phyloP scores from a whole-genome alignment of 2,888 invertebrate genomes.

The Epinotia bilunana region DNA sequence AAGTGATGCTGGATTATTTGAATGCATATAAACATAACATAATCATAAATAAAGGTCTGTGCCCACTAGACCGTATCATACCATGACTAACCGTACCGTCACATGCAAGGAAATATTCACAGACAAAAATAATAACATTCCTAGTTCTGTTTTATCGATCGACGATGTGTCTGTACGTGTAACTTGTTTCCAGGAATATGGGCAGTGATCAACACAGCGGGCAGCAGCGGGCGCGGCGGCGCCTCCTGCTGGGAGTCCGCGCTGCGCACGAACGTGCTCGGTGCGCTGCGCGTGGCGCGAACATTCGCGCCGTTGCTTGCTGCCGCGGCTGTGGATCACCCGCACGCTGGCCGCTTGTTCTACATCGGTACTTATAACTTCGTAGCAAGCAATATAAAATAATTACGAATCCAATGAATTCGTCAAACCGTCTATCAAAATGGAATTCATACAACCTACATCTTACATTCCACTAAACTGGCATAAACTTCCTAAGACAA shows the following conservation, averaged over 20 bases:
- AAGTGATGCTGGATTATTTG: neutral
- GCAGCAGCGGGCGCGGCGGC: slow-evolving; percentile 90
- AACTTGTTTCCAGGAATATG: slow-evolving; percentile 86
- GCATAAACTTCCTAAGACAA: no score
- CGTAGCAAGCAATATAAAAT: no score
- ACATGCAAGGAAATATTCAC: no score
- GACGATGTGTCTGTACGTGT: neutral
- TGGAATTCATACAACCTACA: no score
- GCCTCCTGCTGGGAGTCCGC: slow-evolving; percentile 89
- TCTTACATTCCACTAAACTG: no score
- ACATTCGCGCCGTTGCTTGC: slow-evolving; percentile 90
- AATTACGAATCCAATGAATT: no score
- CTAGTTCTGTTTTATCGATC: neutral
- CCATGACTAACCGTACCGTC: no score
- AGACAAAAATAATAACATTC: no score
- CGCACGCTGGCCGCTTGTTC: slow-evolving; percentile 86
- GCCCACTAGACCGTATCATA: no score
- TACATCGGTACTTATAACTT: slow-evolving; percentile 82
- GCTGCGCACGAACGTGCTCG: slow-evolving; percentile 88
- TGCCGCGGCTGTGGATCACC: slow-evolving; percentile 77
- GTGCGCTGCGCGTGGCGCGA: slow-evolving; percentile 87
- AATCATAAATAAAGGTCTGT: no score
- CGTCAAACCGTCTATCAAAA: no score
- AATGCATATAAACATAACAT: no score
- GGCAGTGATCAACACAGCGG: slow-evolving; percentile 93